Conservation (phyloP, 2,797 vertebrate species). For the Oryzias sinensis region DNA sequence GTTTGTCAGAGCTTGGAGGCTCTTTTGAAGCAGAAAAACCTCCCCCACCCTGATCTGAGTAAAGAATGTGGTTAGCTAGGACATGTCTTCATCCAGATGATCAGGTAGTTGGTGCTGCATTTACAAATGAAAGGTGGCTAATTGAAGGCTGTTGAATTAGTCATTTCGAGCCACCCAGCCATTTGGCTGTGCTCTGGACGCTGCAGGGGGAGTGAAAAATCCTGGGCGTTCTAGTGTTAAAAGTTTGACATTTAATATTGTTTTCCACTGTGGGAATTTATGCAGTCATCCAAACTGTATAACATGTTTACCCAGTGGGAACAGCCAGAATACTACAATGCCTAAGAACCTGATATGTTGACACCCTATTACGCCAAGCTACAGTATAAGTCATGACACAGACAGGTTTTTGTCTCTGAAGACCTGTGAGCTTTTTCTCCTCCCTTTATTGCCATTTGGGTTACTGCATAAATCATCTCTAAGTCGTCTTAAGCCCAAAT, state of each 20-base stretch:
- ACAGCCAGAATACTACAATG: conserved; percentile 42
- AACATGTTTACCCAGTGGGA: conserved; percentile 31
- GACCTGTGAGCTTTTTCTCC: conserved; percentile 36
- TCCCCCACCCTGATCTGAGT: no score
- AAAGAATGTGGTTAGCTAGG: no score
- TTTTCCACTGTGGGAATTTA: conserved; percentile 12
- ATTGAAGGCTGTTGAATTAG: no score
- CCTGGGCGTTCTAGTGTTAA: no score
- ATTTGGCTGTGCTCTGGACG: no score
- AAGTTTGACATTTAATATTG: conserved; percentile 50
- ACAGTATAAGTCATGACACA: conserved; percentile 55
- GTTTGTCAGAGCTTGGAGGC: no score
- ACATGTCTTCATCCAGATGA: no score
- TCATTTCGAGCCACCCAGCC: no score
- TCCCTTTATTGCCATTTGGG: conserved; percentile 57
- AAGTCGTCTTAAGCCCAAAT: conserved; percentile 78
- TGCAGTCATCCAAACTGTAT: conserved; percentile 15
- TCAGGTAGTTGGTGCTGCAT: no score
- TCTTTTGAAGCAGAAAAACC: no score
- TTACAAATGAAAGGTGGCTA: no score
- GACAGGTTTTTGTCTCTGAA: conserved; percentile 44
- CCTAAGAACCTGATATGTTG: conserved; percentile 46
- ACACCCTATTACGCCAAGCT: conserved; percentile 34
- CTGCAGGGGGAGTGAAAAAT: no score
- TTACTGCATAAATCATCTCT: conserved; percentile 75